phyloP scores from a whole-genome alignment of 2,888 invertebrate species.

The Omphaloscelis lunosa region DNA sequence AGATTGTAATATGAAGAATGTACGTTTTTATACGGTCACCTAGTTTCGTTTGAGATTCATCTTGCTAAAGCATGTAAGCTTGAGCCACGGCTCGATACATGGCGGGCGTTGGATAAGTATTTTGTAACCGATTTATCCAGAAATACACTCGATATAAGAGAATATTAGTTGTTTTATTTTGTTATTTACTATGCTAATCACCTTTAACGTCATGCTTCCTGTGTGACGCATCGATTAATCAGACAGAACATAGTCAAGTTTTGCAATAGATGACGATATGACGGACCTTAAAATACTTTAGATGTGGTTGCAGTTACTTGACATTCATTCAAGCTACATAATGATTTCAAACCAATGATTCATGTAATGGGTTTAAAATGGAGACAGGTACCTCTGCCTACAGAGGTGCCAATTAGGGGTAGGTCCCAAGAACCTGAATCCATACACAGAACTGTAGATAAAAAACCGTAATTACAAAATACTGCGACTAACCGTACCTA shows the following conservation, averaged over 20 bases:
- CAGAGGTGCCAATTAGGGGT: no score
- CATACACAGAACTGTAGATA: background rate
- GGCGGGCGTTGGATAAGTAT: constrained; percentile 86
- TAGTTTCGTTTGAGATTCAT: constrained; percentile 81
- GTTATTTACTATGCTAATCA: constrained; percentile 2
- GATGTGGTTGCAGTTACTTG: background rate
- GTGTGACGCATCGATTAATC: background rate
- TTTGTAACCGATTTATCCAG: constrained; percentile 90
- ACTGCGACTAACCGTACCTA: no score
- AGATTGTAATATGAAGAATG: constrained; percentile 85
- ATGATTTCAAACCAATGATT: background rate
- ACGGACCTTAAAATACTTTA: background rate
- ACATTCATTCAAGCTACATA: no score
- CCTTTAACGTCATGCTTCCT: background rate
- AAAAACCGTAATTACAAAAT: background rate
- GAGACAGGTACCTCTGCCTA: background rate
- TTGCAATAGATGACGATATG: background rate
- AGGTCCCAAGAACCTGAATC: no score
- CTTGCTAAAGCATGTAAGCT: constrained; percentile 78
- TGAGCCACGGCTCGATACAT: constrained; percentile 73
- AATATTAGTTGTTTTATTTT: constrained; percentile 85
- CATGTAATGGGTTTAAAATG: background rate
- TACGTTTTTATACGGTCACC: constrained; percentile 83
- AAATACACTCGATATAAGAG: constrained; percentile 91
- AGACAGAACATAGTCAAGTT: background rate